phyloP scores from a whole-genome alignment of 2,797 vertebrate genomes.

The Smutsia temminckii region DNA sequence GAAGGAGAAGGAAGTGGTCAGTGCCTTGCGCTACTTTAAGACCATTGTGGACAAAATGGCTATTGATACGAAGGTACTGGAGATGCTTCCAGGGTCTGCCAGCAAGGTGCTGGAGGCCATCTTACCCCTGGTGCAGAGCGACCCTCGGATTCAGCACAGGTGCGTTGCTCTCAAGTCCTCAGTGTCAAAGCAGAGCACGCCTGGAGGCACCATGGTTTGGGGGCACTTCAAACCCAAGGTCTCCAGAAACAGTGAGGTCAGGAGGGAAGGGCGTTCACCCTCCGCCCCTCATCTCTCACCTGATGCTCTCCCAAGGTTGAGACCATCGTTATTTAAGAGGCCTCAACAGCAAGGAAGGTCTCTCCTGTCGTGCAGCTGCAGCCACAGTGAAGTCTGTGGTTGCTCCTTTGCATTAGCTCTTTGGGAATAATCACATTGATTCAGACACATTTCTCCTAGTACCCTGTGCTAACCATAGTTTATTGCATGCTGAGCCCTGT shows the following conservation, averaged over 20 bases:
- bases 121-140: conserved; percentile 94
- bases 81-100: conserved; percentile 98
- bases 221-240: background rate
- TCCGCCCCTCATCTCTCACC: rapidly evolving
- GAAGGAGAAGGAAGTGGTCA: conserved; percentile 98
- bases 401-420: background rate
- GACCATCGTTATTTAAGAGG: background rate
- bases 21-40: conserved; percentile 97
- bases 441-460: background rate
- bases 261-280: background rate
- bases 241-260: background rate
- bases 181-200: background rate
- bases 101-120: conserved; percentile 98
- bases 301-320: background rate
- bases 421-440: rapidly evolving
- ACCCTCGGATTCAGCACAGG: conserved; percentile 95
- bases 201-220: background rate
- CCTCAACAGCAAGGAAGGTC: background rate
- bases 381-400: background rate
- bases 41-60: conserved; percentile 99
- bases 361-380: background rate
- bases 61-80: conserved; percentile 96
- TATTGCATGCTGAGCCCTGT: background rate
- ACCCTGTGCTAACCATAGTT: background rate
- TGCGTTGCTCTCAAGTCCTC: conserved; percentile 74